Evolutionary conservation across 2,888 invertebrate species (phyloP).

Genomic region (Tetanocera ferruginea): DNA sequence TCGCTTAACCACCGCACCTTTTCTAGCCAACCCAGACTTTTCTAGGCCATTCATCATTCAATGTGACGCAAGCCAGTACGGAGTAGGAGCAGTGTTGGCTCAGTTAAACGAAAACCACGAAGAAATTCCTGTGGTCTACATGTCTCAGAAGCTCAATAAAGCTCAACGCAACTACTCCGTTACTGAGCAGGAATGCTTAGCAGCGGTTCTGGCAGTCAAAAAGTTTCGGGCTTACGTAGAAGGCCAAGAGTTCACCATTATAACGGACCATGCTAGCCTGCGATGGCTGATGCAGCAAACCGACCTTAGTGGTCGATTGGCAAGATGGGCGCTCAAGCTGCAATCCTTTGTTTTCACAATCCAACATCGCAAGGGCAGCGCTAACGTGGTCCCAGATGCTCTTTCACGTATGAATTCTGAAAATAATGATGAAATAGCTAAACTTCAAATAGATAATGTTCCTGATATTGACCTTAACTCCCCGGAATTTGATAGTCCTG

Average conservation of each 20-base stretch:
- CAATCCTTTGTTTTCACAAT: constrained; percentile 1
- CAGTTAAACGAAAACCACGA: constrained; percentile 27
- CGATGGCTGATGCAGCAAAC: constrained; percentile 18
- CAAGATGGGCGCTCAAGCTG: constrained; percentile 12
- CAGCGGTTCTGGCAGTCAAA: constrained; percentile 42
- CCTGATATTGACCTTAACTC: background rate
- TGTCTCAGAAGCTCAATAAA: constrained; percentile 39
- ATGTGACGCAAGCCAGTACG: constrained; percentile 43
- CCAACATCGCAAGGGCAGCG: background rate
- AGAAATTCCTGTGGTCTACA: constrained; percentile 41
- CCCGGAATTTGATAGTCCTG: background rate
- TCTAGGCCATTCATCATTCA: constrained; percentile 37
- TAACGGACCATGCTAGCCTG: constrained; percentile 16
- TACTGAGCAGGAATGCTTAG: constrained; percentile 46
- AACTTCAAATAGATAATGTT: background rate
- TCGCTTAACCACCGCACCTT: constrained; percentile 36
- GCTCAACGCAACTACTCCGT: constrained; percentile 44
- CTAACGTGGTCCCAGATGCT: constrained; percentile 4
- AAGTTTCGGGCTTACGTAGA: constrained; percentile 40
- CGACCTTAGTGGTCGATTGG: background rate
- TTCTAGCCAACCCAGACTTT: constrained; percentile 43
- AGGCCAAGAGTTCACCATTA: constrained; percentile 11
- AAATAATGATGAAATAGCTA: background rate
- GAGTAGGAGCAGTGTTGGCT: constrained; percentile 39
- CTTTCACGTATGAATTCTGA: background rate